These are phyloP conservation scores for Mesoclemmys tuberculata DNA, from an alignment of 2,113 vertebrate species.

Conservation along the genomic window DNA sequence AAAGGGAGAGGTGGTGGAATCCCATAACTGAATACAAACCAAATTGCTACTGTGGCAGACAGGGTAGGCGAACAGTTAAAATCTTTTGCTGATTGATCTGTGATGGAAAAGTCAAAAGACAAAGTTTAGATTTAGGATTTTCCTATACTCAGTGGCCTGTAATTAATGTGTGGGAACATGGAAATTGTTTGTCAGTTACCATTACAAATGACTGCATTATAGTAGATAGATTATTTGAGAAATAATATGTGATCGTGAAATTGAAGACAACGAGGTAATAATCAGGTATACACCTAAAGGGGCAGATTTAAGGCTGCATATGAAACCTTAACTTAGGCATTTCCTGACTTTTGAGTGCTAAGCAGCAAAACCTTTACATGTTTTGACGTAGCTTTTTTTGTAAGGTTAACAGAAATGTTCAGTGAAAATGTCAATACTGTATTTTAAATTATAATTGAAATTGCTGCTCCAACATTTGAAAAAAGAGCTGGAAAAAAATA, in stretches of 20 bases:
- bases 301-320: background rate
- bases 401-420: background rate
- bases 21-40: fast-evolving
- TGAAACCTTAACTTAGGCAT: background rate
- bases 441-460: background rate
- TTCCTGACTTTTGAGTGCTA: background rate
- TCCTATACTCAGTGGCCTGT: background rate
- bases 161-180: background rate
- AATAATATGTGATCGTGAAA: background rate
- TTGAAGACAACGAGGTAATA: background rate
- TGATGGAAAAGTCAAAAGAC: background rate
- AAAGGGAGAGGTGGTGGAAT: background rate
- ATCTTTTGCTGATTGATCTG: background rate
- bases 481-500: background rate
- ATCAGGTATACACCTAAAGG: fast-evolving
- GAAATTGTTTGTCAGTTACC: fast-evolving
- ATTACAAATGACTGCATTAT: fast-evolving
- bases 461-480: background rate
- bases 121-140: background rate
- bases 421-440: background rate
- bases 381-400: background rate
- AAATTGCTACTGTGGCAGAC: background rate
- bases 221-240: background rate
- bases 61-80: background rate
- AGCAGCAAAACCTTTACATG: background rate